Base-by-base conservation (phyloP, 1,140 invertebrate genomes). In the Aradophagus sp. region DNA sequence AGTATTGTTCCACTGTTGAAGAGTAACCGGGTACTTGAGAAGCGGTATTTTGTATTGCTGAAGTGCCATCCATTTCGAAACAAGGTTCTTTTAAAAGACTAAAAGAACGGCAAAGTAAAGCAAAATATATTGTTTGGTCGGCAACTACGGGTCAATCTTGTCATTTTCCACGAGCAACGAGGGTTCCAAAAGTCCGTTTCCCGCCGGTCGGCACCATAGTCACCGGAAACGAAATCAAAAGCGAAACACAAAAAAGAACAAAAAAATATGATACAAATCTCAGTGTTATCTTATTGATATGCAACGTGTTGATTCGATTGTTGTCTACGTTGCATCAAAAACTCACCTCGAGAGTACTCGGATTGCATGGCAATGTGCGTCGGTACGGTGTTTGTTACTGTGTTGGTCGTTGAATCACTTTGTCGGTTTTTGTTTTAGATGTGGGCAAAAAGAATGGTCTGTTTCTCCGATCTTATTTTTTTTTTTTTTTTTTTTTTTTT, bases 81-180 rank as follows among this genome's bases (percentile, higher is more conserved):
- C 34, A 38, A 55, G 35, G 35, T 59, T 59, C 32, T 41, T 55
- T 50, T 53, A 55, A 55, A 65, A 59, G 10, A 26, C 10, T 10
- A 23, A n/a, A 47, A 39, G 32, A 16, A 15, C 20, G 38, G 23
- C 11, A 35, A 27, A 44, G 19, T n/a, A n/a, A n/a, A n/a, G n/a
- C n/a, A n/a, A n/a, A n/a, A n/a, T n/a, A n/a, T n/a, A 1, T 61
- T 26, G 36, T 52, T 45, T 63, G 59, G 79, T 79, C 68, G 73
- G 76, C 73, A 80, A 82, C 75, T 78, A 79, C 65, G 78, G 82
- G 81, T 81, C 80, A 82, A 76, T 76, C 81, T 83, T 84, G 80
- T 83, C 80, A 83, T 83, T 82, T 82, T 83, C 77, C 77, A 79
- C 59, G 36, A 50, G 4, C 56, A 31, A 52, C 44, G 44, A 45